Conservation (phyloP, 2,888 invertebrate genomes). For the Cremastinae sp. region DNA sequence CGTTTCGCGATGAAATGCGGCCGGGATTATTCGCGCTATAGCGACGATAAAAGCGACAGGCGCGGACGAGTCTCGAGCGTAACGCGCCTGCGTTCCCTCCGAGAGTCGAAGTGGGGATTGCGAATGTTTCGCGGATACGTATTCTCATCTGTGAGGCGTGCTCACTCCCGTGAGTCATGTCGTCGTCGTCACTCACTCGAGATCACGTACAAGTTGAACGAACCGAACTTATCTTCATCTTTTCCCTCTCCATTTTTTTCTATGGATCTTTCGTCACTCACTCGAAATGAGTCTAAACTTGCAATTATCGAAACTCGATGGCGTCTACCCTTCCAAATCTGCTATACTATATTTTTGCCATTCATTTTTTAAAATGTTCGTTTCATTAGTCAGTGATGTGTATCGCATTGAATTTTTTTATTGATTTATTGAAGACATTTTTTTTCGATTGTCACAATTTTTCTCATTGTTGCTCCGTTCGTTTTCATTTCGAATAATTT, state of each 20-base stretch:
- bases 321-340: too few relatives aligned
- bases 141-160: not conserved
- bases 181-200: conserved; percentile 1
- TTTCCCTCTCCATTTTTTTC: conserved; percentile 8
- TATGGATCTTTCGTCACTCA: conserved; percentile 3
- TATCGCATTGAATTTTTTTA: too few relatives aligned
- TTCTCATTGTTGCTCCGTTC: too few relatives aligned
- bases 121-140: conserved; percentile 1
- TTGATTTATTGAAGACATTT: too few relatives aligned
- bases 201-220: conserved; percentile 44
- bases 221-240: conserved; percentile 33
- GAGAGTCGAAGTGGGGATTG: conserved; percentile 7
- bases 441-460: too few relatives aligned
- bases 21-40: conserved; percentile 53
- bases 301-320: not conserved
- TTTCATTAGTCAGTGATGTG: not conserved
- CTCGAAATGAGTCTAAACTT: conserved; percentile 6
- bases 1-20: conserved; percentile 60
- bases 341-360: not conserved
- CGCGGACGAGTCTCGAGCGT: conserved; percentile 63
- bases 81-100: conserved; percentile 71
- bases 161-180: conserved; percentile 41
- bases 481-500: too few relatives aligned
- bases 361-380: not conserved
- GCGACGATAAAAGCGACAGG: conserved; percentile 62